phyloP scores from a whole-genome alignment of 2,888 invertebrate genomes.

The Ophion slaviceki region DNA sequence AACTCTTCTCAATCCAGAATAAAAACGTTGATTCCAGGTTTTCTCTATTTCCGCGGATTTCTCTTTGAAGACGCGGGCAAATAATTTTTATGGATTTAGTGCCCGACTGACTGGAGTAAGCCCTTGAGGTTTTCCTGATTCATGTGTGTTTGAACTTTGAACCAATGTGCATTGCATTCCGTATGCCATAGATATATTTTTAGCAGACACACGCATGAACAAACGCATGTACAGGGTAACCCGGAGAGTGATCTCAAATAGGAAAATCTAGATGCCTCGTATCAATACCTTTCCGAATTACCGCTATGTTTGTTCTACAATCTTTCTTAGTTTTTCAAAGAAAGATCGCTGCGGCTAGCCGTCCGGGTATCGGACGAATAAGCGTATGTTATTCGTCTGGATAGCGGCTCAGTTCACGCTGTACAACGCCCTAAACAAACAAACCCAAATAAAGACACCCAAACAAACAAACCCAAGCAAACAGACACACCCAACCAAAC shows the following conservation, averaged over 20 bases:
- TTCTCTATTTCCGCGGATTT: not conserved
- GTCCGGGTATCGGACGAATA: too few species aligned
- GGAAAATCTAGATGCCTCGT: not conserved
- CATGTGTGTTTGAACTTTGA: slow-evolving; percentile 7
- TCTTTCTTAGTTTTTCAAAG: too few species aligned
- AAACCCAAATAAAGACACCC: too few species aligned
- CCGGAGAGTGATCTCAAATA: not conserved
- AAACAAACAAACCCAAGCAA: too few species aligned
- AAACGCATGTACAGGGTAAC: not conserved
- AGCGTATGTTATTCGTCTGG: too few species aligned
- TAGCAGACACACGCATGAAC: not conserved
- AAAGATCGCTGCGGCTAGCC: too few species aligned
- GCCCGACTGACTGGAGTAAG: not conserved
- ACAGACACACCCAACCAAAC: too few species aligned
- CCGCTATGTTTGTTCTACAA: not conserved
- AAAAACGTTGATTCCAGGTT: not conserved
- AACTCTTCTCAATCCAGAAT: not conserved
- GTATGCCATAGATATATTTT: not conserved
- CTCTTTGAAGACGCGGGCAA: not conserved
- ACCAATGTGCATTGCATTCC: not conserved
- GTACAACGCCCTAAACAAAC: too few species aligned
- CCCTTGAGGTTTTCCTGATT: slow-evolving; percentile 9
- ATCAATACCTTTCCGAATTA: not conserved
- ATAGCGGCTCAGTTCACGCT: too few species aligned
- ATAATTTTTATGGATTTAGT: not conserved